Percentiles rank a stretch among this genome's conserved stretches.
phyloP scores from a whole-genome alignment of 2,797 vertebrate genomes.

The Babyrousa celebensis region DNA sequence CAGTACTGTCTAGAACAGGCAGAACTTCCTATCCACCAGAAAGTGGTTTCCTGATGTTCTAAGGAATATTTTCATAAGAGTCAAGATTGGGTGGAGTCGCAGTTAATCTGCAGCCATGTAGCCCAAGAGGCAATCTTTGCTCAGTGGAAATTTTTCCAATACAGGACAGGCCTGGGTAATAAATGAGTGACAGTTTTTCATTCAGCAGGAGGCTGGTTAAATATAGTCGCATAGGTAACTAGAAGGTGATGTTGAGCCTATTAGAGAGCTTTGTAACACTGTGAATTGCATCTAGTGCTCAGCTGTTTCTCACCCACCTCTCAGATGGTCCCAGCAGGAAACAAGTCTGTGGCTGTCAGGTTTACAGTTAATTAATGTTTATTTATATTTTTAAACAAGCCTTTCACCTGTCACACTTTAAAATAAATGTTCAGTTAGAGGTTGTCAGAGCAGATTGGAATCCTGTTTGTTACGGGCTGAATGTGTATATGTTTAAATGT shows the following conservation, averaged over 20 bases:
- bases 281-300: constrained; percentile 64
- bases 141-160: neutral
- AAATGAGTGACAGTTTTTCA: neutral
- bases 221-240: constrained; percentile 42
- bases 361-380: constrained; percentile 87
- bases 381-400: constrained; percentile 86
- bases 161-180: neutral
- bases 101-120: neutral
- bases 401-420: constrained; percentile 83
- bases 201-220: constrained; percentile 20
- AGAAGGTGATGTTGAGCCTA: constrained; percentile 23
- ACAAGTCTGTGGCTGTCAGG: constrained; percentile 80
- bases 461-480: constrained; percentile 49
- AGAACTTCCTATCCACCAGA: neutral
- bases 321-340: constrained; percentile 86
- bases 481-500: neutral
- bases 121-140: neutral
- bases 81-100: neutral
- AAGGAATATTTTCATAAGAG: neutral
- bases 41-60: neutral
- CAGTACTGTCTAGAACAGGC: neutral
- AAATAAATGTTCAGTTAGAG: constrained; percentile 84
- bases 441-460: constrained; percentile 76
- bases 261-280: constrained; percentile 53
- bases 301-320: constrained; percentile 83